Evolutionary conservation across 2,888 invertebrate species (phyloP), one percentile per base, ranked within the genome.

Genomic region (Rhagophthalmus giganteus): DNA sequence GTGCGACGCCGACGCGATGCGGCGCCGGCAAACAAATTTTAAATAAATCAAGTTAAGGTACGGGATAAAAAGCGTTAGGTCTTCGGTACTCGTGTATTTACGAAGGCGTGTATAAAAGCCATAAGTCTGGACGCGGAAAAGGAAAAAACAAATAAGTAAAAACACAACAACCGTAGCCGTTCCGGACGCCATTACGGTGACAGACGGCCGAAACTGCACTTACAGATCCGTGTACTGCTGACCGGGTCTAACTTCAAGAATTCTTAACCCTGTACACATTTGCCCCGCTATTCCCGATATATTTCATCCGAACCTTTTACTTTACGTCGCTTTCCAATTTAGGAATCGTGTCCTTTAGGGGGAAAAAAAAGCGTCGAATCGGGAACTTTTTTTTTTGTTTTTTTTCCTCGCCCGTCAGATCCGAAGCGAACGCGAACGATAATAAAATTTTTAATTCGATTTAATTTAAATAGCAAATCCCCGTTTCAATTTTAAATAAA

Each of bases 61-160:
- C 32, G 34, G 35, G 20, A 45, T 39, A 51, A 51, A 50, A 45
- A 39, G 33, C 27, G 45, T 45, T 39, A 26, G 24, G 39, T 54
- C 16, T 55, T 42, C 39, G 38, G 48, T 40, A 42, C 37, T 45
- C 33, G 35, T 55, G 52, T 48, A 55, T 55, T 55, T 51, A 39
- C 42, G 39, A 46, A 62, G 65, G 66, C 64, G 67, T 67, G 67
- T 60, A 55, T 44, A 50, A 62, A 62, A 59, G 61, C 63, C 55
- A 65, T 66, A 67, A 65, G 61, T 67, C 58, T 63, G 48, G 45
- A 58, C 39, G 44, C 44, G 59, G 60, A 60, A 60, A 51, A 58
- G 63, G 63, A 64, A 66, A 64, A 63, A 62, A 61, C 65, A 62
- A 66, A 66, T 62, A 61, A 65, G 59, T 62, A 61, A 60, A 60